These are phyloP conservation scores for Harpagus bidentatus DNA, from an alignment of 2,113 vertebrate genomes.

Conservation along the genomic window DNA sequence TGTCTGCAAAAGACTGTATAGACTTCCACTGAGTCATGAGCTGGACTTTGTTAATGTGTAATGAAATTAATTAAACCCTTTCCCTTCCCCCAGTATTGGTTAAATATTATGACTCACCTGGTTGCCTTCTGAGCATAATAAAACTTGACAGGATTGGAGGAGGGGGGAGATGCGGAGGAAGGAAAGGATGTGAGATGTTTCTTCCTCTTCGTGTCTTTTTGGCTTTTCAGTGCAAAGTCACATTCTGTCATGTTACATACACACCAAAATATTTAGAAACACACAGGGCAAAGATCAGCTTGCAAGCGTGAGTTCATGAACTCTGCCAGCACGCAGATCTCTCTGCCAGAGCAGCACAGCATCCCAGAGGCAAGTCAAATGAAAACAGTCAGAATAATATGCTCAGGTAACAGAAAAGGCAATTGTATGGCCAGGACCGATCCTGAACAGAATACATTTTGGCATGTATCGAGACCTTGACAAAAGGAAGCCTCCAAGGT, in stretches of 20 bases:
- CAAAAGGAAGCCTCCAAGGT: conserved; percentile 48
- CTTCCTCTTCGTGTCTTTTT: not conserved
- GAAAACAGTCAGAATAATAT: conserved; percentile 17
- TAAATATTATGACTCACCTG: conserved; percentile 30
- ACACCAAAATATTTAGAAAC: conserved; percentile 40
- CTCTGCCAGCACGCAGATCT: not conserved
- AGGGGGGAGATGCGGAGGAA: not conserved
- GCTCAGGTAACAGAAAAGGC: not conserved
- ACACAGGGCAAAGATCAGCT: conserved; percentile 12
- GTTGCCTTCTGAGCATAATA: conserved; percentile 22
- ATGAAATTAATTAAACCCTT: conserved; percentile 45
- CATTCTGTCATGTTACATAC: conserved; percentile 4
- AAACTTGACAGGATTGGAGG: not conserved
- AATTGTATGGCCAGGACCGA: not conserved
- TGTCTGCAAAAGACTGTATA: not conserved
- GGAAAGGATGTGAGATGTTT: not conserved
- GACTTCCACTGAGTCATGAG: not conserved
- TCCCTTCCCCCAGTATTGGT: conserved; percentile 1
- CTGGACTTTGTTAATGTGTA: not conserved
- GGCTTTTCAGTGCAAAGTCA: conserved; percentile 14
- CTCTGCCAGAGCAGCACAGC: not conserved
- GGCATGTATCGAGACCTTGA: conserved; percentile 16
- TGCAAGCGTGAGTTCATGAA: conserved; percentile 21
- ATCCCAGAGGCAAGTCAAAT: conserved; percentile 53
- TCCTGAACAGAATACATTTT: not conserved